Evolutionary conservation across 1,140 invertebrate species (phyloP).

Genomic region (Papilio glaucus): DNA sequence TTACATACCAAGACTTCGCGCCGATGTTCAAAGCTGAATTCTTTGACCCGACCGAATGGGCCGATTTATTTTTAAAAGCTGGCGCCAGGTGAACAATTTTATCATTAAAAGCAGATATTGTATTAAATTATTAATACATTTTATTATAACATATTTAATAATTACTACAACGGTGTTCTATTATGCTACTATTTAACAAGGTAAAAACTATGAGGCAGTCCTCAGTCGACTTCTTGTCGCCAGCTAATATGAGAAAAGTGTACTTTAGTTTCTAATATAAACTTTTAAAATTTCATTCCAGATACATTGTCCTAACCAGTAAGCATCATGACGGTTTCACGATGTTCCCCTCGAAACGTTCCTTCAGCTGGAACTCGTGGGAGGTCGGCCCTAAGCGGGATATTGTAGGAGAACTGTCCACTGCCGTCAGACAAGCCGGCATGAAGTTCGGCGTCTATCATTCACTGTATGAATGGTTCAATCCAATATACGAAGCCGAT

Average conservation of each 20-base stretch:
- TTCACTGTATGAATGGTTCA: slow-evolving; percentile 96
- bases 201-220: too few relatives aligned
- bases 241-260: slow-evolving; percentile 90
- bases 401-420: slow-evolving; percentile 90
- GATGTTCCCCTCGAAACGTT: slow-evolving; percentile 93
- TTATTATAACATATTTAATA: too few relatives aligned
- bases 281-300: slow-evolving; percentile 73
- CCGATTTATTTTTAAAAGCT: slow-evolving; percentile 88
- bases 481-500: slow-evolving; percentile 92
- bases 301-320: slow-evolving; percentile 94
- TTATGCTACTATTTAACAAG: too few relatives aligned
- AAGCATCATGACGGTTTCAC: slow-evolving; percentile 98
- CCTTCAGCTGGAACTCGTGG: slow-evolving; percentile 95
- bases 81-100: slow-evolving; percentile 89
- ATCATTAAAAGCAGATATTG: too few relatives aligned
- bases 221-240: slow-evolving; percentile 88
- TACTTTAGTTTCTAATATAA: not conserved
- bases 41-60: slow-evolving; percentile 91
- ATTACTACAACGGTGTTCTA: too few relatives aligned
- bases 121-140: too few relatives aligned
- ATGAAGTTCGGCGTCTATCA: slow-evolving; percentile 95
- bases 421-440: slow-evolving; percentile 86
- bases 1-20: slow-evolving; percentile 94
- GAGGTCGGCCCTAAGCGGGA: slow-evolving; percentile 94
- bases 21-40: slow-evolving; percentile 92